Evolutionary conservation across 2,113 vertebrate genomes (phyloP), one percentile per base, ranked within the genome.

Genomic region (Anolis sagrei): DNA sequence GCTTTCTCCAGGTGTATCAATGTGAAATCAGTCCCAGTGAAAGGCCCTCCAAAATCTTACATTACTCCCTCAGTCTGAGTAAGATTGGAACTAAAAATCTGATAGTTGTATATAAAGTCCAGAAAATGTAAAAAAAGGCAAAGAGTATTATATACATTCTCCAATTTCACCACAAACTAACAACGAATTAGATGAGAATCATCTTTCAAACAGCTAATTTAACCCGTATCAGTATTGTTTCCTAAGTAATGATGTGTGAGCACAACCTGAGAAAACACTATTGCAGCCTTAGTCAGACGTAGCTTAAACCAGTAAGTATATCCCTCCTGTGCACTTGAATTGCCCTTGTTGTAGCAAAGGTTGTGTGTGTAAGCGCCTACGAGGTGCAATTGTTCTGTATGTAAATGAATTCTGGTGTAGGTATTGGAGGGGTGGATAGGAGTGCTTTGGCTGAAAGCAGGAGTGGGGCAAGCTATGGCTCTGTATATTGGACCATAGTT

Each of bases 191-290:
- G 48, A 32, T 83, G 25, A 18, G n/a, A n/a, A 44, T 39, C 13
- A 11, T 54, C n/a, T 54, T 25, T 16, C 16, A 25, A 4, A 23
- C 44, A 48, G 27, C 21, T 62, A 66, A 21, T 62, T 6, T n/a
- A 70, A 3, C 25, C 32, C 58, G 84, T 54, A 72, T 13, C 51
- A 25, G 29, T 77, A 5, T 3, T n/a, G 76, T 44, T 44, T 27
- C 29, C 70, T 54, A 25, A 78, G 76, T 73, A 48, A 36, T 49
- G 70, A 76, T 76, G 90, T 77, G 88, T 82, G 88, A 73, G 70
- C 80, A 86, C 54, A n/a, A 68, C 78, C 32, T 8, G 5, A 16
- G 19, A 1, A 69, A 51, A 83, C n/a, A 88, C 76, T 70, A 76
- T 34, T 14, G 86, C 18, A 51, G 49, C 77, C 44, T 70, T 29